Evolutionary conservation across 2,888 invertebrate genomes (phyloP).

Genomic region (Serripes groenlandicus): DNA sequence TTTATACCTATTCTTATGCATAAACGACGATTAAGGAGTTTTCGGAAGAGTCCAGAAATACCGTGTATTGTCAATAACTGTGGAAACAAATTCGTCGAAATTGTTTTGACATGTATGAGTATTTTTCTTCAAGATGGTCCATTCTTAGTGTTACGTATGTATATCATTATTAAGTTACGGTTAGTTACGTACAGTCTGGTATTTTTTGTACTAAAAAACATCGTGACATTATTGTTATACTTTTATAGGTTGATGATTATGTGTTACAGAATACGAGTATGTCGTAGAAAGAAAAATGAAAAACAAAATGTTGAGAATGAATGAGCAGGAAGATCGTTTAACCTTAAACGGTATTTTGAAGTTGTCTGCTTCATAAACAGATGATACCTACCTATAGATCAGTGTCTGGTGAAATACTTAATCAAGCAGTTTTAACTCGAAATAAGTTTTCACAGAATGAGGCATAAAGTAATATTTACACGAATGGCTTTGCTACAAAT

Average conservation of each 20-base stretch:
- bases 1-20: constrained; percentile 81
- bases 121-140: constrained; percentile 78
- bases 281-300: constrained; percentile 1
- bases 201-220: constrained; percentile 82
- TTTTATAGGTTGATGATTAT: constrained; percentile 73
- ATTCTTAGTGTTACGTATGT: constrained; percentile 87
- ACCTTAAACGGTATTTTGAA: too few relatives aligned
- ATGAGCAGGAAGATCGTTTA: too few relatives aligned
- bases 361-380: too few relatives aligned
- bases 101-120: constrained; percentile 62
- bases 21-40: constrained; percentile 50
- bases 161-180: constrained; percentile 94
- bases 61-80: constrained; percentile 34
- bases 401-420: too few relatives aligned
- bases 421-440: too few relatives aligned
- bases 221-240: constrained; percentile 73
- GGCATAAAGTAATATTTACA: too few relatives aligned
- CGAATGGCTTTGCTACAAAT: too few relatives aligned
- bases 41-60: constrained; percentile 30
- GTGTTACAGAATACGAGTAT: constrained; percentile 59
- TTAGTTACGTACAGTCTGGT: constrained; percentile 81
- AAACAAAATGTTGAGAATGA: too few relatives aligned
- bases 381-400: too few relatives aligned
- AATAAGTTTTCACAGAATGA: too few relatives aligned
- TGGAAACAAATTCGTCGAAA: constrained; percentile 60